Evolutionary conservation across 2,113 vertebrate species (phyloP).

Genomic region (Sminthopsis crassicaudata): DNA sequence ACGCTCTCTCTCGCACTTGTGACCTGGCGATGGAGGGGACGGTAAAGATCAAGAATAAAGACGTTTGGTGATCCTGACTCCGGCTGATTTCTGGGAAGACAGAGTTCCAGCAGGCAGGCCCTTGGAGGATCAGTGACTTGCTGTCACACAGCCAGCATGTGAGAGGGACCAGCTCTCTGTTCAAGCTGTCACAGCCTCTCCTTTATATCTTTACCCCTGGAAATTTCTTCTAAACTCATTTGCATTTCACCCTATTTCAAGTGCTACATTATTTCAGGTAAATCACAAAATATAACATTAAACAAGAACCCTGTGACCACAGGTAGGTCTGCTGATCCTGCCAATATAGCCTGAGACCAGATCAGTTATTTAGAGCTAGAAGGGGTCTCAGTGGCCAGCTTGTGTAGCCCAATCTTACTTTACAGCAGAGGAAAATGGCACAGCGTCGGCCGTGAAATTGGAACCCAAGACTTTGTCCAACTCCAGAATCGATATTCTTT

Average conservation of each 20-base stretch:
- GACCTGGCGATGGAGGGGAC: no score
- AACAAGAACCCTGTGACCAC: background rate
- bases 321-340: background rate
- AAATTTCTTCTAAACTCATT: background rate
- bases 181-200: background rate
- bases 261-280: background rate
- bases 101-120: no score
- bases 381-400: background rate
- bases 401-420: background rate
- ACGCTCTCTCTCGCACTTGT: no score
- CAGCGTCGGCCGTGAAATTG: background rate
- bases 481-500: background rate
- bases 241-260: background rate
- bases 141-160: background rate
- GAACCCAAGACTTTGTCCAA: no score
- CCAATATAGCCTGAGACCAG: background rate
- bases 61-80: no score
- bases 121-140: no score
- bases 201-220: background rate
- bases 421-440: background rate
- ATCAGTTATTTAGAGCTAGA: background rate
- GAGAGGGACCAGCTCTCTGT: background rate
- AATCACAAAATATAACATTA: background rate
- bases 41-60: no score
- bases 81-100: no score